Percentiles rank a stretch among this genome's conserved stretches.
Conservation (phyloP, 2,113 vertebrate species). For the Melanocharis versteri region DNA sequence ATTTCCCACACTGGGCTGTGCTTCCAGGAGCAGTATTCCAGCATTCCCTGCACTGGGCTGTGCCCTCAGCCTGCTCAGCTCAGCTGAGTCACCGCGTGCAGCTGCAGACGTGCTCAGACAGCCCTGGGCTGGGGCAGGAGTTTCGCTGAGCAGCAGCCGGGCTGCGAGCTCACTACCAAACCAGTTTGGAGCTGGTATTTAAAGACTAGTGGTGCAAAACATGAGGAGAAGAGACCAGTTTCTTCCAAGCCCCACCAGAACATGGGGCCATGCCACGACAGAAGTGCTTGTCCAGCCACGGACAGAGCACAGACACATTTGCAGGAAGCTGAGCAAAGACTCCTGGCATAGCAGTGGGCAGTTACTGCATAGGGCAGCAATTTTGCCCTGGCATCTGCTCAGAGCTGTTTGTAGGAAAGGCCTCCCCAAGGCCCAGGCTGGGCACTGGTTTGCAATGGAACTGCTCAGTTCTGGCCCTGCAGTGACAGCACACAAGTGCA, state of each 20-base stretch:
- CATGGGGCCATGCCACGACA: fast-evolving
- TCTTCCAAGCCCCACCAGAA: neutral
- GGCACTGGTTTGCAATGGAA: neutral
- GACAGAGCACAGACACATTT: fast-evolving
- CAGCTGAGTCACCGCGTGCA: neutral
- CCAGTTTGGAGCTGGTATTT: neutral
- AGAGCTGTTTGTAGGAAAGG: neutral
- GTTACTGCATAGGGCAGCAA: neutral
- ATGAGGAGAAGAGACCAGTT: neutral
- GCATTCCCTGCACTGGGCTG: neutral
- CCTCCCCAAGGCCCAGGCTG: neutral
- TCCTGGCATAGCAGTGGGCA: neutral
- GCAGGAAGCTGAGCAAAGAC: neutral
- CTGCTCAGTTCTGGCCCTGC: neutral
- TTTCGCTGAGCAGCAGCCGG: neutral
- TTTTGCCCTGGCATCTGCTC: neutral
- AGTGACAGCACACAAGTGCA: fast-evolving
- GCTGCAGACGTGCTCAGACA: neutral
- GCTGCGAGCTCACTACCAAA: neutral
- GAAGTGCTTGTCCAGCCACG: neutral
- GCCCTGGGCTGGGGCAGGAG: neutral
- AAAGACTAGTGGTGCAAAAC: neutral
- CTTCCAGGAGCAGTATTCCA: too few relatives aligned
- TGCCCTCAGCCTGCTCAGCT: neutral
- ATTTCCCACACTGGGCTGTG: neutral